Percentiles rank a stretch among this genome's conserved stretches.
Conservation (phyloP, 2,113 vertebrate genomes). For the Gopherus evgoodei region DNA sequence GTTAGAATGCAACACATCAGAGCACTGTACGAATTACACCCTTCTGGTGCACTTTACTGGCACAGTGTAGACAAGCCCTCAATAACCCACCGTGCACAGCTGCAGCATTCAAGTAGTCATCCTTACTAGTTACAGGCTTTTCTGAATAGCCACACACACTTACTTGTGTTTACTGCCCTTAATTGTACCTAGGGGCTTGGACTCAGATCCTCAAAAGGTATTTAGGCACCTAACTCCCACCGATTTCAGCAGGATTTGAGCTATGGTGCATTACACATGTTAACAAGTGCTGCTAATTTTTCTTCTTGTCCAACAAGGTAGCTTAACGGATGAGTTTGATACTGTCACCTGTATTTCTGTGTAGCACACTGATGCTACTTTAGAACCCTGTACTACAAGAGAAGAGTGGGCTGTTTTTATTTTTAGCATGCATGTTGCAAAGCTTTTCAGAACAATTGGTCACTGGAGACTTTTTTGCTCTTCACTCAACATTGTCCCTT, state of each 20-base stretch:
- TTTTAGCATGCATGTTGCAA: neutral
- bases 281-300: neutral
- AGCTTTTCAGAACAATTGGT: neutral
- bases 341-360: neutral
- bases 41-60: neutral
- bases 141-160: neutral
- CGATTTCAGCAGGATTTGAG: neutral
- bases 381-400: neutral
- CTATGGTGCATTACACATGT: neutral
- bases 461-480: neutral
- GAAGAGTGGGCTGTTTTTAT: conserved; percentile 4
- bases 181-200: neutral
- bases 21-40: neutral
- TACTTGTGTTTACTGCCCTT: neutral
- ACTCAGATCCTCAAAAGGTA: neutral
- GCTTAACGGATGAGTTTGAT: neutral
- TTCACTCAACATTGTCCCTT: neutral
- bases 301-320: conserved; percentile 1
- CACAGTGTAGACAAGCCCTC: neutral
- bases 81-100: neutral
- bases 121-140: neutral
- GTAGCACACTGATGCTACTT: neutral
- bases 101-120: conserved; percentile 39
- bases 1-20: neutral
- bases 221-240: neutral